Evolutionary conservation across 2,888 invertebrate species (phyloP), one percentile per base, ranked within the genome.

Genomic region (Amphipyra tragopoginis): DNA sequence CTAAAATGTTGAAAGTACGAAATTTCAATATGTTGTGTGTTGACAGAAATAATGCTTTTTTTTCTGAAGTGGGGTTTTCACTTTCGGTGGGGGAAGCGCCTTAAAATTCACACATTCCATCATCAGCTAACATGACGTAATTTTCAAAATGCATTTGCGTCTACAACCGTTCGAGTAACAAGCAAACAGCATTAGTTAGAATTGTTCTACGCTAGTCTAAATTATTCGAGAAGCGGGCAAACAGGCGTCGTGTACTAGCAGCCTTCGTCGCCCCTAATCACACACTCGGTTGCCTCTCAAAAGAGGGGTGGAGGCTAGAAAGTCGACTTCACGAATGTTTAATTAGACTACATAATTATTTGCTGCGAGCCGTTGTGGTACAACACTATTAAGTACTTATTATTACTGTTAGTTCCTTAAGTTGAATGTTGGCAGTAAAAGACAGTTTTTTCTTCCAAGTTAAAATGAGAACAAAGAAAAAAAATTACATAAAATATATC

Each of bases 231-330:
- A 70, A 58, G 55, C 65, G 53, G 71, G 75, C 77, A 80, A 82
- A 85, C 81, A 85, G 77, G 69, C 68, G 69, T 55, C 48, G 51
- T 68, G 50, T 44, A 61, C 45, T 39, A 63, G 47, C 57, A 65
- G 82, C 80, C 83, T 83, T 83, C 85, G 82, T 87, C 86, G 82
- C 83, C 84, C 82, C 85, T 86, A 90, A 93, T 93, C 89, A 91
- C 88, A 90, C 89, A 90, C 89, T 89, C 85, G 82, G 89, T 83
- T 91, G 86, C 68, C 74, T 88, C 82, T 86, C 87, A 86, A 88
- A 91, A 89, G 88, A 85, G 81, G 73, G 76, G 53, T 74, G 77
- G 74, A 71, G 66, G 55, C 79, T 83, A 81, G 85, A 88, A 90
- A 89, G 84, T 87, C 75, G 69, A 77, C 77, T 73, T 75, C 75